Evolutionary conservation across 2,888 invertebrate species (phyloP).

Genomic region (Caenorhabditis sp.): DNA sequence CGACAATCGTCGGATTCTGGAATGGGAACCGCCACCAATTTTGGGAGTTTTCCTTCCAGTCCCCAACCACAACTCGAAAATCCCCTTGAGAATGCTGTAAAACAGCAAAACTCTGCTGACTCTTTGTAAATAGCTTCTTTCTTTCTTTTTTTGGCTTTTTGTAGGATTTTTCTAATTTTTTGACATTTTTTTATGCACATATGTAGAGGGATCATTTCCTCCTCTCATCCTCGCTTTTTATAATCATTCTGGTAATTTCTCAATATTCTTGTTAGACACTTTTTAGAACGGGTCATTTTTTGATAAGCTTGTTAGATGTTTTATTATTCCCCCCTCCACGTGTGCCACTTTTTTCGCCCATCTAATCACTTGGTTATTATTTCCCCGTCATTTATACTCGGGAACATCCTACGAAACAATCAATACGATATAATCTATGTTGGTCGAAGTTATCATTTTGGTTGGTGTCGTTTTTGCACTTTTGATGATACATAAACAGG

Average conservation of each 20-base stretch:
- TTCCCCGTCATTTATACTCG: too few species aligned
- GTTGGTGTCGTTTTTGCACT: slow-evolving; percentile 25
- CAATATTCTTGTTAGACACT: not conserved
- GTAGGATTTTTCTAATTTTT: not conserved
- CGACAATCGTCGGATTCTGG: slow-evolving; percentile 41
- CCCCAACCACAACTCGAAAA: slow-evolving; percentile 28
- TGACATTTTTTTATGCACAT: not conserved
- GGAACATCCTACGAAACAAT: not conserved
- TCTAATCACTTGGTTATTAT: too few species aligned
- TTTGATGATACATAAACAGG: slow-evolving; percentile 23
- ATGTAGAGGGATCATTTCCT: too few species aligned
- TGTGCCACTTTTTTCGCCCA: not conserved
- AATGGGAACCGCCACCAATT: slow-evolving; percentile 18
- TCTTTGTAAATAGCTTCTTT: not conserved
- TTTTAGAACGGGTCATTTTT: not conserved
- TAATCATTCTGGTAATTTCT: not conserved
- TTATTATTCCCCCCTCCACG: not conserved
- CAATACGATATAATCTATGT: too few species aligned
- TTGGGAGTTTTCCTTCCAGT: slow-evolving; percentile 23
- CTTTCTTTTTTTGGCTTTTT: too few species aligned
- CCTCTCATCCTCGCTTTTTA: too few species aligned
- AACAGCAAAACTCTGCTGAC: too few species aligned
- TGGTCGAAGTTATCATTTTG: slow-evolving; percentile 29
- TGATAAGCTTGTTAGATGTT: not conserved
- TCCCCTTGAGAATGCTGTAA: too few species aligned